These are phyloP conservation scores for Oeneis ivallda DNA, from an alignment of 2,888 invertebrate species.

Conservation along the genomic window DNA sequence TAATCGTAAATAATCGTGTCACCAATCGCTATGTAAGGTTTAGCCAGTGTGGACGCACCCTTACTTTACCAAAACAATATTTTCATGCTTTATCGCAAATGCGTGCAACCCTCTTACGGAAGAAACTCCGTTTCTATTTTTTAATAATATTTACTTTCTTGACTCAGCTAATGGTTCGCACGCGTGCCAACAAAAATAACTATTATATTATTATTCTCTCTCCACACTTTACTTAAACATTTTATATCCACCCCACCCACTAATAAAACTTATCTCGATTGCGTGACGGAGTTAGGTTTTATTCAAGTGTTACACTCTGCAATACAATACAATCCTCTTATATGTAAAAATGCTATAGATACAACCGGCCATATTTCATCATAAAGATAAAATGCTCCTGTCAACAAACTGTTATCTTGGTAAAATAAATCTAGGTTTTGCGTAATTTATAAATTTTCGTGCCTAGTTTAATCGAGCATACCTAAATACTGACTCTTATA, in stretches of 20 bases:
- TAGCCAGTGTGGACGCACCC: too few relatives aligned
- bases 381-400: neutral
- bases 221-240: neutral
- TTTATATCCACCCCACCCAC: conserved; percentile 7
- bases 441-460: neutral
- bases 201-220: neutral
- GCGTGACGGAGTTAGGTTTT: neutral
- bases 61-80: neutral
- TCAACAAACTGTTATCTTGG: neutral
- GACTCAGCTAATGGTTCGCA: neutral
- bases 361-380: neutral
- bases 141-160: conserved; percentile 13
- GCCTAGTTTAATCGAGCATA: too few relatives aligned
- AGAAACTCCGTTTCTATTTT: conserved; percentile 1
- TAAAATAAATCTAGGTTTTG: neutral
- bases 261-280: conserved; percentile 12
- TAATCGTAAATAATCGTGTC: too few relatives aligned
- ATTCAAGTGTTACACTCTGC: neutral
- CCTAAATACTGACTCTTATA: too few relatives aligned
- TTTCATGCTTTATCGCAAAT: neutral
- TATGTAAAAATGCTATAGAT: conserved; percentile 7
- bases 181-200: conserved; percentile 8
- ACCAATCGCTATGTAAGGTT: too few relatives aligned
- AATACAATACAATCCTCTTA: conserved; percentile 2
- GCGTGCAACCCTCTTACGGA: neutral